phyloP scores from a whole-genome alignment of 2,797 vertebrate genomes.

The Notolepis coatsorum region DNA sequence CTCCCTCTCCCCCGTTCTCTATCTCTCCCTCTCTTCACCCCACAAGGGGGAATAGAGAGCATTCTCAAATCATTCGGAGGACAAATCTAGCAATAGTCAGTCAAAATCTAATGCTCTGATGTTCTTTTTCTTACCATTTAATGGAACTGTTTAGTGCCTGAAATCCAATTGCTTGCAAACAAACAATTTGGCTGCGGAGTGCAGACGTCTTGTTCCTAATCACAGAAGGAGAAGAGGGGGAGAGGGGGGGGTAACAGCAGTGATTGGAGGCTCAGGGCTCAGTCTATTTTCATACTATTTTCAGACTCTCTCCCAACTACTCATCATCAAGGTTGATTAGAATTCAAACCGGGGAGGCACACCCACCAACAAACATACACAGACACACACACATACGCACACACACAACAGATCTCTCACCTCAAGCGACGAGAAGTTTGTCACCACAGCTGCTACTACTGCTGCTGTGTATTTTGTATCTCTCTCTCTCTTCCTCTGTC shows the following conservation, averaged over 20 bases:
- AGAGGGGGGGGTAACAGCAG: constrained; percentile 16
- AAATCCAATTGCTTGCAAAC: not conserved
- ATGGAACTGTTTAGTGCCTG: not conserved
- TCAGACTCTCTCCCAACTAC: constrained; percentile 6
- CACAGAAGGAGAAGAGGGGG: constrained; percentile 6
- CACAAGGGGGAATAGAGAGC: too few relatives aligned
- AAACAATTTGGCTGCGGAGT: not conserved
- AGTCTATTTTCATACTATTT: constrained; percentile 36
- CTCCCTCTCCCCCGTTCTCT: not conserved
- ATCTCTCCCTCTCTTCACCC: too few relatives aligned
- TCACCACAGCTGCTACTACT: constrained; percentile 42
- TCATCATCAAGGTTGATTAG: constrained; percentile 54
- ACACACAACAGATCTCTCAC: constrained; percentile 11
- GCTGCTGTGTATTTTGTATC: not conserved
- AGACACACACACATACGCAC: not conserved
- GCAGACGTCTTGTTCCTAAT: constrained; percentile 31
- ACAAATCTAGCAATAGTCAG: constrained; percentile 16
- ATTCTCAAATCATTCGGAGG: constrained; percentile 21
- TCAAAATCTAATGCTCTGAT: too few relatives aligned
- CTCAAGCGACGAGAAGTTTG: constrained; percentile 54
- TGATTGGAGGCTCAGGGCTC: constrained; percentile 30
- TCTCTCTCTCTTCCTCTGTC: not conserved
- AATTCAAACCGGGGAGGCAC: constrained; percentile 25
- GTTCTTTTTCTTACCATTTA: not conserved
- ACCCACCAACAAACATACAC: constrained; percentile 21